Evolutionary conservation across 1,140 invertebrate genomes (phyloP).

Genomic region (Phthorimaea operculella): DNA sequence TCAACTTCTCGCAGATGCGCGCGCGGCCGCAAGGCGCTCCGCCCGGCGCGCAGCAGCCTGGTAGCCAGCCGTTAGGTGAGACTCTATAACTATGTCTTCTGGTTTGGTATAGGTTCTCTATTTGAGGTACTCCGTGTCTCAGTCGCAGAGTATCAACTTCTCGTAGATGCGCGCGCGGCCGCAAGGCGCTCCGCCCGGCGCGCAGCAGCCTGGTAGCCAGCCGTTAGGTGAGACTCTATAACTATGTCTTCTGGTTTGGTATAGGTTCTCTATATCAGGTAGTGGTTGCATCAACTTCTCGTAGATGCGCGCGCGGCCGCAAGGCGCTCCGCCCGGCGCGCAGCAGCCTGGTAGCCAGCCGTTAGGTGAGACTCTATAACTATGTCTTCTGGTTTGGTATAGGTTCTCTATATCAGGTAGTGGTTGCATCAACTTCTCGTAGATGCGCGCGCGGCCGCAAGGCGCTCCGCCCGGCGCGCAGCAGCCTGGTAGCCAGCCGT

Average conservation of each 20-base stretch:
- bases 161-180: slow-evolving; percentile 70
- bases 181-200: slow-evolving; percentile 23
- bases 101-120: slow-evolving; percentile 76
- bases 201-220: slow-evolving; percentile 25
- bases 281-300: slow-evolving; percentile 80
- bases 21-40: slow-evolving; percentile 37
- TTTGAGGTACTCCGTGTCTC: slow-evolving; percentile 75
- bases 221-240: slow-evolving; percentile 30
- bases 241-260: too few relatives aligned
- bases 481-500: slow-evolving; percentile 27
- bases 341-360: slow-evolving; percentile 28
- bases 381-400: too few relatives aligned
- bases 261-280: slow-evolving; percentile 72
- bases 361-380: slow-evolving; percentile 26
- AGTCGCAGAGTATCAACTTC: slow-evolving; percentile 81
- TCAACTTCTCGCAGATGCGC: slow-evolving; percentile 80
- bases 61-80: slow-evolving; percentile 36
- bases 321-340: slow-evolving; percentile 23
- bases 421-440: slow-evolving; percentile 81
- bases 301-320: slow-evolving; percentile 66
- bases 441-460: slow-evolving; percentile 61
- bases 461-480: slow-evolving; percentile 25
- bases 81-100: too few relatives aligned
- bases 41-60: slow-evolving; percentile 23
- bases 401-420: too few relatives aligned